phyloP scores from a whole-genome alignment of 2,888 invertebrate species.

The Dicyrtoma fusca region DNA sequence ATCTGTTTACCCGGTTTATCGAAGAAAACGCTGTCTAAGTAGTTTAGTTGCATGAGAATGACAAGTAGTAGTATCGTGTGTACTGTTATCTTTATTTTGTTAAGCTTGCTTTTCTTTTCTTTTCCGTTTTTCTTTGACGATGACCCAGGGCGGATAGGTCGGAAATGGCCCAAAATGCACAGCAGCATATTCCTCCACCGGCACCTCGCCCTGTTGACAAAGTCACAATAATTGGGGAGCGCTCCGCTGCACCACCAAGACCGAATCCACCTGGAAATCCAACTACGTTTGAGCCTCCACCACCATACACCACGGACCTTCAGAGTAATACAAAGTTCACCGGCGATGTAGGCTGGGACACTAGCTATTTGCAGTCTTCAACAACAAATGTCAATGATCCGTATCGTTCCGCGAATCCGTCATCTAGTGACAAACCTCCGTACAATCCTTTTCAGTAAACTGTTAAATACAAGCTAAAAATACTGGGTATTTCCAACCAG shows the following conservation, averaged over 20 bases:
- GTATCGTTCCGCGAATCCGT: constrained; percentile 33
- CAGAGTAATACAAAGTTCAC: constrained; percentile 5
- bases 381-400: constrained; percentile 32
- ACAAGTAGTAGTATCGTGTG: not conserved
- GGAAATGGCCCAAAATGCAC: constrained; percentile 56
- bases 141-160: constrained; percentile 53
- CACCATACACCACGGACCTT: constrained; percentile 39
- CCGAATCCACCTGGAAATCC: constrained; percentile 21
- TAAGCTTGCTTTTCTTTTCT: constrained; percentile 32
- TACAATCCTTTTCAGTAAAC: constrained; percentile 38
- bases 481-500: not conserved
- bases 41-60: not conserved
- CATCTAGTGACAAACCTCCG: constrained; percentile 28
- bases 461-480: constrained; percentile 2
- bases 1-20: too few species aligned
- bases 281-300: constrained; percentile 43
- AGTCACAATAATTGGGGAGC: constrained; percentile 33
- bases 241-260: constrained; percentile 15
- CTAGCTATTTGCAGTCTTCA: constrained; percentile 43
- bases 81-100: constrained; percentile 18
- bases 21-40: too few species aligned
- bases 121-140: constrained; percentile 31
- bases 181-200: constrained; percentile 22
- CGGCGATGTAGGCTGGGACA: constrained; percentile 47
- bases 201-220: constrained; percentile 22